These are phyloP conservation scores for Heloderma charlesbogerti DNA, from an alignment of 2,113 vertebrate genomes.

Conservation along the genomic window DNA sequence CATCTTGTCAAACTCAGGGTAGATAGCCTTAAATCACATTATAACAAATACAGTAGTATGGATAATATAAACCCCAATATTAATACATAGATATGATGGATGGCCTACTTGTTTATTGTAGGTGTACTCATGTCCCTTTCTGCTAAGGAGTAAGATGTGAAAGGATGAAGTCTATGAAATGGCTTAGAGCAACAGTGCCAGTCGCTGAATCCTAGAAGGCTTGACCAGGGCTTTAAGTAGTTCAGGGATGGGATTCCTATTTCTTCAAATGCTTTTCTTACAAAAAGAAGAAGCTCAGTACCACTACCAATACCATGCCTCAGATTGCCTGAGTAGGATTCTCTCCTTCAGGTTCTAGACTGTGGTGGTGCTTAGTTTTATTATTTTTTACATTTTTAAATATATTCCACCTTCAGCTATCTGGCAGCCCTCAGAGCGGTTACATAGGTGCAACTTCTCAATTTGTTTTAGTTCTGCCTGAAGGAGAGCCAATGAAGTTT, in stretches of 20 bases:
- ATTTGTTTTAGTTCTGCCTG: neutral
- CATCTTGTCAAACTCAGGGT: neutral
- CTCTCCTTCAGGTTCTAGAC: neutral
- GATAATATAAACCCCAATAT: too few relatives aligned
- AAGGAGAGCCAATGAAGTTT: neutral
- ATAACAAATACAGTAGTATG: too few relatives aligned
- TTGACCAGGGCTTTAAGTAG: neutral
- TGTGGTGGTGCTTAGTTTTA: neutral
- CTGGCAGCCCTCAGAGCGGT: neutral
- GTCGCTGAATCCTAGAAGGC: neutral
- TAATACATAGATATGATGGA: too few relatives aligned
- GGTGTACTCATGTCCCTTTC: too few relatives aligned
- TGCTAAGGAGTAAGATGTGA: too few relatives aligned
- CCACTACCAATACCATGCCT: neutral
- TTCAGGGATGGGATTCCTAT: neutral
- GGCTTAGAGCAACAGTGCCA: neutral
- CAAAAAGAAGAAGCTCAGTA: neutral
- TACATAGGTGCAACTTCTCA: neutral
- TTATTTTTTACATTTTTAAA: neutral
- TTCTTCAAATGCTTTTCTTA: neutral
- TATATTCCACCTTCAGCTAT: neutral
- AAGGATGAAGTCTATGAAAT: neutral
- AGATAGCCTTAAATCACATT: neutral
- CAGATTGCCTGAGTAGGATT: neutral
- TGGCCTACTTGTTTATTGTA: neutral